Evolutionary conservation across 2,797 vertebrate genomes (phyloP).

Genomic region (Manis pentadactyla): DNA sequence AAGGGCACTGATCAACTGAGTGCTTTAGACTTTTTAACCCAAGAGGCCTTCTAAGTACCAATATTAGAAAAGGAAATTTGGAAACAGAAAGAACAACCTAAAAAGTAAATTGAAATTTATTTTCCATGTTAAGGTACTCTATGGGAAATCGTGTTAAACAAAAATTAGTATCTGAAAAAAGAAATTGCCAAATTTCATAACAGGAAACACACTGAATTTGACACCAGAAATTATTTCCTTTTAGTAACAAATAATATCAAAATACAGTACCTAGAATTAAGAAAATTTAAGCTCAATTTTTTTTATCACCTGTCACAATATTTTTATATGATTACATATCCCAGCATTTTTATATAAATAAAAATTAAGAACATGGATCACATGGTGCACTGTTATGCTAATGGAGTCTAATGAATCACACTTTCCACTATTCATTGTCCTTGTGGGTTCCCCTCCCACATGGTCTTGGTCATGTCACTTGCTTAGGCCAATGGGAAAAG

Average conservation of each 20-base stretch:
- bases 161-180: neutral
- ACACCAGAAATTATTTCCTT: neutral
- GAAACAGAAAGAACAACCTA: neutral
- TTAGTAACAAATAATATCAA: neutral
- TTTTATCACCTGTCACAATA: neutral
- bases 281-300: conserved; percentile 11
- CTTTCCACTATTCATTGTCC: neutral
- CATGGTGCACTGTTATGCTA: neutral
- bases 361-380: neutral
- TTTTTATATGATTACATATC: neutral
- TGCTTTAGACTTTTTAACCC: neutral
- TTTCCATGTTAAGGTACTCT: neutral
- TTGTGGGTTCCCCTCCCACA: neutral
- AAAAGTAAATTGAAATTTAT: neutral
- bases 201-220: neutral
- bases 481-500: neutral
- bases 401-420: neutral
- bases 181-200: neutral
- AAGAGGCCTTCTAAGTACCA: neutral
- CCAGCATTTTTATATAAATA: neutral
- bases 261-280: neutral
- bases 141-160: neutral
- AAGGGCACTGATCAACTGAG: neutral
- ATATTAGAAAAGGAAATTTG: neutral
- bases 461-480: neutral